Evolutionary conservation across 2,888 invertebrate species (phyloP).

Genomic region (Caenorhabditis panamensis): DNA sequence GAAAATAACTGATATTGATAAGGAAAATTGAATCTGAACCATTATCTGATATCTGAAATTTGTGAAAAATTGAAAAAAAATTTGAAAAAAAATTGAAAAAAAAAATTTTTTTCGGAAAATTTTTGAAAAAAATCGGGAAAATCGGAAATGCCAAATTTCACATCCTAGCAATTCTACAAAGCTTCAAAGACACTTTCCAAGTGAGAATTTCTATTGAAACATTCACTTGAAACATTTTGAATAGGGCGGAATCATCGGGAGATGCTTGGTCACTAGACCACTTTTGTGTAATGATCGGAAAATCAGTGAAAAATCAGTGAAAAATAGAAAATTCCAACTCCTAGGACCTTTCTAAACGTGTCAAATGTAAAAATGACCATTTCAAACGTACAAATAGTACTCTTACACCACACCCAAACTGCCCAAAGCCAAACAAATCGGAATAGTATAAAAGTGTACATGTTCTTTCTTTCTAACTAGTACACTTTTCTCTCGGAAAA

Average conservation of each 20-base stretch:
- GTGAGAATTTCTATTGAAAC: slow-evolving; percentile 12
- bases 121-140: not conserved
- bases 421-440: not conserved
- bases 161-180: too few species aligned
- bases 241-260: not conserved
- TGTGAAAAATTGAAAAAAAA: slow-evolving; percentile 5
- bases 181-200: too few species aligned
- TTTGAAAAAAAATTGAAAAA: not conserved
- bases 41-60: too few species aligned
- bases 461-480: not conserved
- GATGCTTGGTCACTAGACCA: not conserved
- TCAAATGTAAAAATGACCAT: not conserved
- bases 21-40: slow-evolving; percentile 17
- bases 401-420: not conserved
- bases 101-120: too few species aligned
- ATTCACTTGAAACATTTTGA: slow-evolving; percentile 38
- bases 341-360: not conserved
- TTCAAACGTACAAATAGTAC: not conserved
- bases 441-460: not conserved
- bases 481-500: not conserved
- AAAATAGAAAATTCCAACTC: not conserved
- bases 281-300: not conserved
- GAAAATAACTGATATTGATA: slow-evolving; percentile 9
- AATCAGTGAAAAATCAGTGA: not conserved
- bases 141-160: not conserved